Percentiles rank a stretch among this genome's conserved stretches.
Conservation (phyloP, 2,113 vertebrate species). For the Gadus chalcogrammus region DNA sequence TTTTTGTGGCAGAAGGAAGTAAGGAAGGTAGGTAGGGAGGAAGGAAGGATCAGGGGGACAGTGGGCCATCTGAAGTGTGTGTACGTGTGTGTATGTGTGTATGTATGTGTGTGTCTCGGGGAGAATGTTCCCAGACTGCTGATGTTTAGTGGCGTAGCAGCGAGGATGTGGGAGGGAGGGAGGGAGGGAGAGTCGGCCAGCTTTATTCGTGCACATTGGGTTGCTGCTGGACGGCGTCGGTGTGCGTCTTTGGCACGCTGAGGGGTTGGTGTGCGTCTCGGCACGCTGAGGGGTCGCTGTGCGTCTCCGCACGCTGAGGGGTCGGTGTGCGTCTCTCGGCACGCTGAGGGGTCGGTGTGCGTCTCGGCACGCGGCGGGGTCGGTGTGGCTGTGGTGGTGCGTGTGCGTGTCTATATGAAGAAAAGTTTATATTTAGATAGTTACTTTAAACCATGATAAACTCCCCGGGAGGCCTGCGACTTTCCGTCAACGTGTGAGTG, state of each 20-base stretch:
- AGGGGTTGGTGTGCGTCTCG: slow-evolving; percentile 3
- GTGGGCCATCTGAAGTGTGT: too few relatives aligned
- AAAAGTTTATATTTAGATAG: background rate
- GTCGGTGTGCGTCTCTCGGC: slow-evolving; percentile 4
- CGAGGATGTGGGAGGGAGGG: background rate
- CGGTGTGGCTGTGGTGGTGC: background rate
- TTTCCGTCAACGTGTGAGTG: too few relatives aligned
- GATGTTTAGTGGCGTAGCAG: slow-evolving; percentile 11
- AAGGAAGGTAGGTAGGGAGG: background rate
- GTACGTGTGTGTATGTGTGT: background rate
- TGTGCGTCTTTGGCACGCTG: slow-evolving; percentile 6
- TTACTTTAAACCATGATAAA: background rate
- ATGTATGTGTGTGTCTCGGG: background rate
- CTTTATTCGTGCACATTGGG: slow-evolving; percentile 26
- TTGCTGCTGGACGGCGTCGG: slow-evolving; percentile 19
- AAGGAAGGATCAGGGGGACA: background rate
- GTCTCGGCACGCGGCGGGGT: background rate
- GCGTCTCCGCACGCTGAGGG: background rate
- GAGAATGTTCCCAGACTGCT: slow-evolving; percentile 24
- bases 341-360: slow-evolving; percentile 1
- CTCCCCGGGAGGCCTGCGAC: too few relatives aligned
- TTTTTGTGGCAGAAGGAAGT: background rate
- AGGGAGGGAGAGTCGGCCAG: slow-evolving; percentile 14
- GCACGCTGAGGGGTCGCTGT: background rate
- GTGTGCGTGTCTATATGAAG: background rate